Evolutionary conservation across 2,113 vertebrate species (phyloP), one percentile per base, ranked within the genome.

Genomic region (Leucopsar rothschildi): DNA sequence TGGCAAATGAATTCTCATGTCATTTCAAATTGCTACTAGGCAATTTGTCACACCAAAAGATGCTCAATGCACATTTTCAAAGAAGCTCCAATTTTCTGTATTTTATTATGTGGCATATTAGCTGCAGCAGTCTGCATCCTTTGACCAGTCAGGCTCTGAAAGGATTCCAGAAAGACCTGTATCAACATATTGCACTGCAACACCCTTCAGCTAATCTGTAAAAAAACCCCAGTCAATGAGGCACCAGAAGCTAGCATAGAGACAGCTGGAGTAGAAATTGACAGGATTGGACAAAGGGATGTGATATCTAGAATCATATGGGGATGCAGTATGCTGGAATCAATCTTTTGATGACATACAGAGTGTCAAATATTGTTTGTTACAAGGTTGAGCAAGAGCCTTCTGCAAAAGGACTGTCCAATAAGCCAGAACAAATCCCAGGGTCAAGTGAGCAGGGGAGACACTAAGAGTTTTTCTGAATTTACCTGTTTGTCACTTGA

Each of bases 371-470:
- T 39, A 61, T 13, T 76, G 44, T 24, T 28, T 52, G 19, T n/a
- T 39, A 57, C 2, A 71, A 1, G 20, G 65, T 10, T 0, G 1
- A 49, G 23, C 63, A 79, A 57, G 10, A 71, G 29, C 10, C n/a
- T 69, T 83, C 59, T 68, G 35, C 35, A 85, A 31, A 78, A 52
- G 14, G 39, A 71, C 25, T 60, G 39, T 24, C 33, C 2, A 3
- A n/a, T 29, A 80, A 6, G 6, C 24, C 45, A 42, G 10, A 95
- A 61, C 24, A 39, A 72, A 85, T 49, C 4, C 33, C 50, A 18
- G 7, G 13, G 10, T 68, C 70, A 64, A 44, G 44, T 1, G 14
- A 68, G 33, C 66, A 80, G 11, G 22, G 29, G 24, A 83, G 24
- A 68, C 25, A 63, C 13, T 20, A 5, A 28, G 20, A 35, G 5